Evolutionary conservation across 2,113 vertebrate species (phyloP).

Genomic region (Mugil cephalus): DNA sequence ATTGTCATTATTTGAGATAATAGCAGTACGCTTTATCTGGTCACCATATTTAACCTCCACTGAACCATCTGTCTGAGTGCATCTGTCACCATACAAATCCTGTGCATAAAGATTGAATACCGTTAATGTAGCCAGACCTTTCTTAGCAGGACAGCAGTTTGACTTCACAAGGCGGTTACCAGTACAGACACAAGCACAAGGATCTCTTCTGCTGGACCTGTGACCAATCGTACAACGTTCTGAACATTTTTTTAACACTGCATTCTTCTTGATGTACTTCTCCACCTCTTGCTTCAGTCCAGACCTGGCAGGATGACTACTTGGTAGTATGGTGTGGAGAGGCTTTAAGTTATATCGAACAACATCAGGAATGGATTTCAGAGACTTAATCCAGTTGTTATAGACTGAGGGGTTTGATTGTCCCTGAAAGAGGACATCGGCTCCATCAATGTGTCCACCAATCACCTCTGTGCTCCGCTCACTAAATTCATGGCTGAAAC

Average conservation of each 20-base stretch:
- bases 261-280: constrained; percentile 76
- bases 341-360: constrained; percentile 78
- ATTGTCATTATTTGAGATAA: constrained; percentile 71
- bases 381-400: constrained; percentile 41
- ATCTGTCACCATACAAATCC: constrained; percentile 68
- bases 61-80: constrained; percentile 63
- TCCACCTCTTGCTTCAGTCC: constrained; percentile 79
- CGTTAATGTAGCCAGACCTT: constrained; percentile 77
- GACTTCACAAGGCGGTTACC: constrained; percentile 25
- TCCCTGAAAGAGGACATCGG: constrained; percentile 55
- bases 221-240: constrained; percentile 62
- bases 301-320: not conserved
- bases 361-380: constrained; percentile 67
- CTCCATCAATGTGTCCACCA: constrained; percentile 38
- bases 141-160: constrained; percentile 82
- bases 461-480: constrained; percentile 54
- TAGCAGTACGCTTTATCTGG: constrained; percentile 1
- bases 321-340: constrained; percentile 72
- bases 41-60: constrained; percentile 66
- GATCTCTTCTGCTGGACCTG: constrained; percentile 44
- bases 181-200: constrained; percentile 82
- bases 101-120: constrained; percentile 64
- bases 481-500: constrained; percentile 61
- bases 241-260: constrained; percentile 76
- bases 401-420: constrained; percentile 16